Evolutionary conservation across 2,888 invertebrate genomes (phyloP), one percentile per base, ranked within the genome.

Genomic region (Omphaloscelis lunosa): DNA sequence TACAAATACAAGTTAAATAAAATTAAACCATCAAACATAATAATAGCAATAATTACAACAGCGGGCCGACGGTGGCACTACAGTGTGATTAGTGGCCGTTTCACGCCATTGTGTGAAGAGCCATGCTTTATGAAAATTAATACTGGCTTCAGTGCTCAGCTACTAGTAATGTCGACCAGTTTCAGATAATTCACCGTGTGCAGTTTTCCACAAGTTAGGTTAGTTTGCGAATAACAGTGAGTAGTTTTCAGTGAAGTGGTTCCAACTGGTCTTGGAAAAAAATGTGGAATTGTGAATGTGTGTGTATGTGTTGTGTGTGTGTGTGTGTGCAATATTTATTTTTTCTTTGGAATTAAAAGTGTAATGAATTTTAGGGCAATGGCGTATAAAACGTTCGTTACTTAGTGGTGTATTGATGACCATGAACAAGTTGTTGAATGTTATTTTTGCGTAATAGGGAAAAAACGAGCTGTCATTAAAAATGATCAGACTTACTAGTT

Each of bases 61-160:
- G 68, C 34, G 51, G 78, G 34, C 41, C 62, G 45, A 41, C 66
- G 71, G 29, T 39, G 41, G 70, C 34, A 78, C 45, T 68, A 39
- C 62, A 39, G n/a, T 9, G 58, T 81, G 83, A 83, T 81, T 83
- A 72, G 82, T 81, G 58, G 75, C 45, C 11, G 68, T 68, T 78
- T 68, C 56, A 59, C 79, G 72, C 72, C 51, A 83, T 80, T 80
- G 80, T 80, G 67, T 78, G 68, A 71, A 80, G 34, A 53, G 71
- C 83, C 71, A 72, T 78, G 83, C 78, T 77, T 72, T 78, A 78
- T 80, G 71, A 72, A 72, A 83, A 80, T 80, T 68, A 83, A 80
- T 83, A 72, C 72, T 68, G 59, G 79, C 58, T 78, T 51, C 78
- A 51, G 27, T 59, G 53, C 23, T 83, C 69, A 68, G 65, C 67